A percentile compares a stretch with the other conserved stretches of the same genome.
These are phyloP conservation scores for Drosophila virilis DNA, from an alignment of 1,140 invertebrate species.

Conservation along the genomic window DNA sequence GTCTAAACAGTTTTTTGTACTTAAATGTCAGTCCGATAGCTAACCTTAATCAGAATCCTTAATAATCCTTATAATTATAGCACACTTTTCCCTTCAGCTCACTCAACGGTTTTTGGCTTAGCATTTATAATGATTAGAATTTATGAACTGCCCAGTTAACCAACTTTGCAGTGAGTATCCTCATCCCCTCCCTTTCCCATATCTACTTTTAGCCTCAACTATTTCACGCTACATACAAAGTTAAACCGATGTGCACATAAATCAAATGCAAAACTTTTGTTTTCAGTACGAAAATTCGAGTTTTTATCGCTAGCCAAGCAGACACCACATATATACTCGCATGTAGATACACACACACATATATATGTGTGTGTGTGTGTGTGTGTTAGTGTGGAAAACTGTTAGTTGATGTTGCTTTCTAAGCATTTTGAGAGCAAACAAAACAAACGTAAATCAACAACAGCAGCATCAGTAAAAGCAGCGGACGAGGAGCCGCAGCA, in stretches of 20 bases:
- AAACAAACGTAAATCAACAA: conserved; percentile 80
- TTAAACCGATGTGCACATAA: conserved; percentile 76
- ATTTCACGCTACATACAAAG: conserved; percentile 75
- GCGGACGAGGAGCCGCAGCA: conserved; percentile 54
- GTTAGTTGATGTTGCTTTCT: conserved; percentile 73
- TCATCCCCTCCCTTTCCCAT: not conserved
- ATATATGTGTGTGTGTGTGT: conserved; percentile 4
- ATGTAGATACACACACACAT: conserved; percentile 5
- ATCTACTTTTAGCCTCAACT: conserved; percentile 48
- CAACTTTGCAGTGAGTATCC: conserved; percentile 9
- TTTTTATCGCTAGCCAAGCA: conserved; percentile 67
- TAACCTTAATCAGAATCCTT: not conserved
- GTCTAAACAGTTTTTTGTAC: not conserved
- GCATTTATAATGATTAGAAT: conserved; percentile 76
- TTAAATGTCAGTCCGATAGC: conserved; percentile 7
- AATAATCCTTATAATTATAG: conserved; percentile 27
- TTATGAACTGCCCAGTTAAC: conserved; percentile 53
- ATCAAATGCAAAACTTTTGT: conserved; percentile 77
- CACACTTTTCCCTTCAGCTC: conserved; percentile 10
- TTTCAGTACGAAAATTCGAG: conserved; percentile 56
- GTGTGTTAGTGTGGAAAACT: conserved; percentile 46
- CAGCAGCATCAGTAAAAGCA: conserved; percentile 34
- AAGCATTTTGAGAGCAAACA: conserved; percentile 73
- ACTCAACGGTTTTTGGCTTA: conserved; percentile 22
- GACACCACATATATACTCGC: conserved; percentile 30